These are phyloP conservation scores for Sporophila hypoxantha DNA, from an alignment of 2,113 vertebrate species.

Conservation along the genomic window DNA sequence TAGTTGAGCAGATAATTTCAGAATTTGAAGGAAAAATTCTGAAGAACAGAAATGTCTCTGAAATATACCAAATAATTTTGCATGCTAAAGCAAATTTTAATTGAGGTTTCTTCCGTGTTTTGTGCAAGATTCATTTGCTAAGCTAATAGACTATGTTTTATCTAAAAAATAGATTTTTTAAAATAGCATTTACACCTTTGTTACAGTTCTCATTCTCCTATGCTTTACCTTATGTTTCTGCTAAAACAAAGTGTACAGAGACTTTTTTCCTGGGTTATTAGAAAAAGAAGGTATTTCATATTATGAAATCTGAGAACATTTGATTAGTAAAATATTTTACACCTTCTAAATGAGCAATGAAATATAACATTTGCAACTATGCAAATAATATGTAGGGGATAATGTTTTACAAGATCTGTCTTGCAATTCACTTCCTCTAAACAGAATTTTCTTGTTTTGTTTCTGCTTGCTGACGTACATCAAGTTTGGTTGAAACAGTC, in stretches of 20 bases:
- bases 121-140: neutral
- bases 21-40: neutral
- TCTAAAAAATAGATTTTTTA: neutral
- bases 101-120: neutral
- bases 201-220: neutral
- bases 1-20: neutral
- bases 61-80: neutral
- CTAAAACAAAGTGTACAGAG: neutral
- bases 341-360: neutral
- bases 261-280: neutral
- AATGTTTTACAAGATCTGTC: neutral
- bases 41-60: neutral
- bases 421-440: neutral
- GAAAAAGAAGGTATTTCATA: neutral
- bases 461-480: neutral
- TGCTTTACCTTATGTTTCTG: neutral
- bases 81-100: neutral
- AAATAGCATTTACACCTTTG: neutral
- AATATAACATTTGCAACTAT: neutral
- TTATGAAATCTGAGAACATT: neutral
- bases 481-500: neutral
- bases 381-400: neutral
- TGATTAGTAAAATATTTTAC: neutral
- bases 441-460: neutral
- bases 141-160: neutral